A percentile compares a stretch with the other conserved stretches of the same genome.
Evolutionary conservation across 2,888 invertebrate species (phyloP).

Genomic region (Agrochola litura): DNA sequence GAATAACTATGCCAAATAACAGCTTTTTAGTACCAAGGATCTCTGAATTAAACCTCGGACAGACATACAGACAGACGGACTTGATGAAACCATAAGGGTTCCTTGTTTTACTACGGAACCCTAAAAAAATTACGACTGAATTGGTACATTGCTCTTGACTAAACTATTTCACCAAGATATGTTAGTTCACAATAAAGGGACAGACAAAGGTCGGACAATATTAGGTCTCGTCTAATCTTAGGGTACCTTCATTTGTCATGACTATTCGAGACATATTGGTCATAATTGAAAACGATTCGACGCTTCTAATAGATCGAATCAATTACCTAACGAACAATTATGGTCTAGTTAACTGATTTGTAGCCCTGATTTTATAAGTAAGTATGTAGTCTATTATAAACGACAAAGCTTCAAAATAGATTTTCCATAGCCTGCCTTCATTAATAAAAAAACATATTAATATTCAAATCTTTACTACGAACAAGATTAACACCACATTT

Average conservation of each 20-base stretch:
- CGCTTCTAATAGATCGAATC: constrained; percentile 32
- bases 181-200: constrained; percentile 1
- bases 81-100: neutral
- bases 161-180: neutral
- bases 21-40: neutral
- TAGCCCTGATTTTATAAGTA: neutral
- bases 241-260: constrained; percentile 42
- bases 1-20: too few species aligned
- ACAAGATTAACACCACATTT: constrained; percentile 67
- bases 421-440: neutral
- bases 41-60: neutral
- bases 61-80: neutral
- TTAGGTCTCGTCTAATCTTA: constrained; percentile 22
- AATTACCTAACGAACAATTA: constrained; percentile 21
- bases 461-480: constrained; percentile 56
- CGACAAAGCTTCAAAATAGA: neutral
- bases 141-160: neutral
- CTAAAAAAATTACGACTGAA: neutral
- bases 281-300: constrained; percentile 33
- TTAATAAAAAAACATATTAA: constrained; percentile 24
- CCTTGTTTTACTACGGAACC: neutral
- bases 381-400: constrained; percentile 16
- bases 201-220: constrained; percentile 24
- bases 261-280: constrained; percentile 21
- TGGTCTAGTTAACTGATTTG: constrained; percentile 14